These are phyloP conservation scores for Mactromeris polynyma DNA, from an alignment of 2,888 invertebrate species.

Conservation along the genomic window DNA sequence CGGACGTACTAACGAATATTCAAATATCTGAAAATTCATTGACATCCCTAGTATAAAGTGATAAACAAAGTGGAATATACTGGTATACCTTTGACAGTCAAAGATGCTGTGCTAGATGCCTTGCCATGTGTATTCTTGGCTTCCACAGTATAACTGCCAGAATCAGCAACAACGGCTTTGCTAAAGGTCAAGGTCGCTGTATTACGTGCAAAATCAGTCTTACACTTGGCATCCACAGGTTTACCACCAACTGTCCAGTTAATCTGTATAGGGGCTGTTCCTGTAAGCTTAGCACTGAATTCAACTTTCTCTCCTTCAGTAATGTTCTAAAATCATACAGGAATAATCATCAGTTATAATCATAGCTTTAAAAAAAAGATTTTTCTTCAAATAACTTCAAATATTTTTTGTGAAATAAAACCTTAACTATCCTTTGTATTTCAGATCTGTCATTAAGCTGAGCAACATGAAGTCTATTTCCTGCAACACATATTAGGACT, in stretches of 20 bases:
- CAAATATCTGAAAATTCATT: no score
- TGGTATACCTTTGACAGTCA: conserved; percentile 84
- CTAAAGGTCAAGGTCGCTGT: conserved; percentile 91
- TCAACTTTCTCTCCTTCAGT: conserved; percentile 83
- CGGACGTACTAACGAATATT: no score
- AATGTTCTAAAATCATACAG: conserved; percentile 13
- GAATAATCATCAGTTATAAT: no score
- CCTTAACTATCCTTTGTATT: no score
- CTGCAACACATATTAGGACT: no score
- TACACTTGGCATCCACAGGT: conserved; percentile 92
- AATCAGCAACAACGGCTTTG: conserved; percentile 91
- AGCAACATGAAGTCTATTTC: no score
- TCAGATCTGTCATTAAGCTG: no score
- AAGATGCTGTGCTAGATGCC: conserved; percentile 78
- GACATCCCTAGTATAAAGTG: no score
- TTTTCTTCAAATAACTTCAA: no score
- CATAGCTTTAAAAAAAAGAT: no score
- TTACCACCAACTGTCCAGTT: conserved; percentile 89
- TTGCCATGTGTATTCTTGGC: conserved; percentile 84
- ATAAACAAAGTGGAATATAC: no score
- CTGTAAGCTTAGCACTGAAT: conserved; percentile 83
- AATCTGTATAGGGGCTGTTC: conserved; percentile 84
- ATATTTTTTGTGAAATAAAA: no score
- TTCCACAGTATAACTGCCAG: conserved; percentile 94
- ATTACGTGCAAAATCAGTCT: conserved; percentile 89